Evolutionary conservation across 2,797 vertebrate species (phyloP).

Genomic region (Anguilla anguilla): DNA sequence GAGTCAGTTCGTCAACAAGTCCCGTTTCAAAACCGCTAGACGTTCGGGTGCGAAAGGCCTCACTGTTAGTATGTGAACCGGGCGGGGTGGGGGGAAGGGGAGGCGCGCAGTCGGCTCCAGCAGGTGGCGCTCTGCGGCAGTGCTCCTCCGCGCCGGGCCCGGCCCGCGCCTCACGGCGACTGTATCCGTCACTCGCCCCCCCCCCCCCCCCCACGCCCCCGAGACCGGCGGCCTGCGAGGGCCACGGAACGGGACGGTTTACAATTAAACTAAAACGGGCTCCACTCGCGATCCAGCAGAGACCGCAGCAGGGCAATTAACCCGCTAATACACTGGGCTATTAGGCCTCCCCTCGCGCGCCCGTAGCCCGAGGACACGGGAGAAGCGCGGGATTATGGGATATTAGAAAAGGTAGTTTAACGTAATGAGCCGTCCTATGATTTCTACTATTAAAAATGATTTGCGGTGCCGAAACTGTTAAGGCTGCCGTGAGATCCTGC

Average conservation of each 20-base stretch:
- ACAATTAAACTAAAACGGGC: conserved; percentile 68
- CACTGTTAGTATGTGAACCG: background rate
- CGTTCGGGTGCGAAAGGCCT: background rate
- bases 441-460: conserved; percentile 92
- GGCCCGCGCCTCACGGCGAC: conserved; percentile 46
- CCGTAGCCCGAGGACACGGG: conserved; percentile 84
- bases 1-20: background rate
- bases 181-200: conserved; percentile 33
- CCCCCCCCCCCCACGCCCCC: conserved; percentile 23
- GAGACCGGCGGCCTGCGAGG: conserved; percentile 55
- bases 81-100: background rate
- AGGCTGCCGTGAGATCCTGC: conserved; percentile 15
- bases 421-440: conserved; percentile 91
- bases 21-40: background rate
- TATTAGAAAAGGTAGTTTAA: conserved; percentile 92
- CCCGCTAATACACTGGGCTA: conserved; percentile 90
- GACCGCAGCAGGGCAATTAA: conserved; percentile 89
- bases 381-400: conserved; percentile 91
- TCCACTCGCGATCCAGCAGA: conserved; percentile 56
- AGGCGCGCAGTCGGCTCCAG: conserved; percentile 50
- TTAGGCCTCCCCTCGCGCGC: conserved; percentile 80
- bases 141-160: conserved; percentile 38
- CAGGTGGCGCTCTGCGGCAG: conserved; percentile 69
- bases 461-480: conserved; percentile 68
- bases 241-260: conserved; percentile 58